A percentile compares a stretch with the other conserved stretches of the same genome.
Evolutionary conservation across 2,113 vertebrate genomes (phyloP).

Genomic region (Melanerpes aurifrons): DNA sequence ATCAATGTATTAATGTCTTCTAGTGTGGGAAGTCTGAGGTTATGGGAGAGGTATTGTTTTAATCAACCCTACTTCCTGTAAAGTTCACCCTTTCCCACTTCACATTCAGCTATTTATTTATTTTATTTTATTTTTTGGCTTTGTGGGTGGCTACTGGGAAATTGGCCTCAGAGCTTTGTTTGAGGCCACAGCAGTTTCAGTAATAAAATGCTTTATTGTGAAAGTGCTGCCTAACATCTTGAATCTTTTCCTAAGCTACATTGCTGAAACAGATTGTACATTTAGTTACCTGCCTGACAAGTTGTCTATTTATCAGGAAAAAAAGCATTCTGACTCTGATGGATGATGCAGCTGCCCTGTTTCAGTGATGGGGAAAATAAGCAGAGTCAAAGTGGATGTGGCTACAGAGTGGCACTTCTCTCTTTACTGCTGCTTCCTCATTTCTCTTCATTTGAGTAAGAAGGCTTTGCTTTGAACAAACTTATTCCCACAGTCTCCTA

Average conservation of each 20-base stretch:
- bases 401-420: background rate
- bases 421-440: conserved; percentile 40
- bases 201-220: conserved; percentile 38
- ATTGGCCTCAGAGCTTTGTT: conserved; percentile 27
- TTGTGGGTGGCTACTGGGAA: conserved; percentile 15
- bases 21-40: background rate
- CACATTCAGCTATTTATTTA: background rate
- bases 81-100: background rate
- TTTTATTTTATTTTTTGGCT: background rate
- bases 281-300: conserved; percentile 60
- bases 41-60: background rate
- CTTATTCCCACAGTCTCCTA: conserved; percentile 59
- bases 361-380: conserved; percentile 58
- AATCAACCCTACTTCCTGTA: background rate
- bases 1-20: background rate
- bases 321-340: conserved; percentile 58
- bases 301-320: conserved; percentile 48
- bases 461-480: conserved; percentile 56
- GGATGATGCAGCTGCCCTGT: conserved; percentile 60
- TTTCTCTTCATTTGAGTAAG: conserved; percentile 72
- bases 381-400: conserved; percentile 56
- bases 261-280: conserved; percentile 21
- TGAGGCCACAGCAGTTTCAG: background rate
- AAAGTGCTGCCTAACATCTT: conserved; percentile 22
- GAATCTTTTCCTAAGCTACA: conserved; percentile 31